Conservation (phyloP, 2,797 vertebrate species). For the Erithacus rubecula region DNA sequence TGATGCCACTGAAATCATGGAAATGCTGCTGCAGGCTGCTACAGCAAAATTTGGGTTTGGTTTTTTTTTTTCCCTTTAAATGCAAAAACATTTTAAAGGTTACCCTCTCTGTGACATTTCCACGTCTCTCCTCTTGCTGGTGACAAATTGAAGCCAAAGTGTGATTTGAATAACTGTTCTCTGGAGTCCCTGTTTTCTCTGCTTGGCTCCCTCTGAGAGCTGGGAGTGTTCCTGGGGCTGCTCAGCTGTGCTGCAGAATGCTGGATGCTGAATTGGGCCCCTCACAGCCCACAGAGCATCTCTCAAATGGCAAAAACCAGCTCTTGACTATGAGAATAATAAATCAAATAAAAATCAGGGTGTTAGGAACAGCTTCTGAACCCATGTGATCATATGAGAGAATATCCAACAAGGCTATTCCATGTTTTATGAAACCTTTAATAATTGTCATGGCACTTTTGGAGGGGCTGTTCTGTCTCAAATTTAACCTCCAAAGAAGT, state of each 20-base stretch:
- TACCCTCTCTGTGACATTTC: slow-evolving; percentile 32
- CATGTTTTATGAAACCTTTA: not conserved
- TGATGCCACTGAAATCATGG: not conserved
- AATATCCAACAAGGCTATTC: not conserved
- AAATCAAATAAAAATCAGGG: not conserved
- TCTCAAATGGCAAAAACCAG: not conserved
- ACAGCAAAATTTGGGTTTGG: not conserved
- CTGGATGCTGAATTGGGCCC: not conserved
- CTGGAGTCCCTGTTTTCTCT: not conserved
- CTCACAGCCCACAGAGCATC: not conserved
- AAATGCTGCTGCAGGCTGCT: not conserved
- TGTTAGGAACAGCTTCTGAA: not conserved
- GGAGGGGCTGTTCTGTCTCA: not conserved
- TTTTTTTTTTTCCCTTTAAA: not conserved
- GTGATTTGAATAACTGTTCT: not conserved
- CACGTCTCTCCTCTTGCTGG: not conserved
- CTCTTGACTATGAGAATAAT: not conserved
- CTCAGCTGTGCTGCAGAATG: not conserved
- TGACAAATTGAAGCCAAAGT: not conserved
- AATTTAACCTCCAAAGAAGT: not conserved
- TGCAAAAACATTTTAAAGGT: slow-evolving; percentile 33
- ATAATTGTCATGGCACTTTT: not conserved
- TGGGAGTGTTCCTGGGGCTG: not conserved
- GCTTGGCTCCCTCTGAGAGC: not conserved
- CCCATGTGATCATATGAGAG: not conserved